A percentile compares a stretch with the other conserved stretches of the same genome.
These are phyloP conservation scores for Clarias macrocephalus DNA, from an alignment of 2,113 vertebrate species.

Conservation along the genomic window DNA sequence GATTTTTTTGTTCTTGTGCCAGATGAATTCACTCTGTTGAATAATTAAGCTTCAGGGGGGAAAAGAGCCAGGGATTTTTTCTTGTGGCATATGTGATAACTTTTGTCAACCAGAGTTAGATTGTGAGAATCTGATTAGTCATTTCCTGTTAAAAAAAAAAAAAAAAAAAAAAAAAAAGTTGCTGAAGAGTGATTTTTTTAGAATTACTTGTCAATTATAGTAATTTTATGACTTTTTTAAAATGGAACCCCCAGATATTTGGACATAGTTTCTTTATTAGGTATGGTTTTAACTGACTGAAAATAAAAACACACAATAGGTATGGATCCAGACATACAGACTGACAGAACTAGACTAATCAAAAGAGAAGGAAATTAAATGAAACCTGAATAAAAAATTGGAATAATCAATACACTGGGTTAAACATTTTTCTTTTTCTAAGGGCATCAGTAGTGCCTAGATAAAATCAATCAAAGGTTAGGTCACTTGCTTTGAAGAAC, in stretches of 20 bases:
- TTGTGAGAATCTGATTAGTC: conserved; percentile 25
- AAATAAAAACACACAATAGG: background rate
- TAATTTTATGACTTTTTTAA: background rate
- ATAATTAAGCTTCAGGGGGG: conserved; percentile 30
- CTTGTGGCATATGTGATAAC: conserved; percentile 31
- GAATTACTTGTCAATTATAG: background rate
- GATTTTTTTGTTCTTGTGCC: conserved; percentile 32
- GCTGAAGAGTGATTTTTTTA: background rate
- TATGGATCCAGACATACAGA: background rate
- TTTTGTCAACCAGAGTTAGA: conserved; percentile 48
- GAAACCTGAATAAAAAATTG: background rate
- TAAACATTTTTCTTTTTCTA: conserved; percentile 12
- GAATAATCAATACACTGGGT: background rate
- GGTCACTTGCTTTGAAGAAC: conserved; percentile 39
- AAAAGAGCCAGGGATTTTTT: conserved; percentile 24
- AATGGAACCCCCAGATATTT: background rate
- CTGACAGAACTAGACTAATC: background rate
- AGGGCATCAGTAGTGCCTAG: conserved; percentile 23
- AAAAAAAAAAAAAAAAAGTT: background rate
- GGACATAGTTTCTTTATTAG: background rate
- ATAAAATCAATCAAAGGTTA: conserved; percentile 30
- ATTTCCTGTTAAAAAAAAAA: background rate
- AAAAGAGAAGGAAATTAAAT: background rate
- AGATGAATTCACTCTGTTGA: conserved; percentile 40
- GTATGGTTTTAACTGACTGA: background rate